These are phyloP conservation scores for Melierax canorus DNA, from an alignment of 2,113 vertebrate species.

Conservation along the genomic window DNA sequence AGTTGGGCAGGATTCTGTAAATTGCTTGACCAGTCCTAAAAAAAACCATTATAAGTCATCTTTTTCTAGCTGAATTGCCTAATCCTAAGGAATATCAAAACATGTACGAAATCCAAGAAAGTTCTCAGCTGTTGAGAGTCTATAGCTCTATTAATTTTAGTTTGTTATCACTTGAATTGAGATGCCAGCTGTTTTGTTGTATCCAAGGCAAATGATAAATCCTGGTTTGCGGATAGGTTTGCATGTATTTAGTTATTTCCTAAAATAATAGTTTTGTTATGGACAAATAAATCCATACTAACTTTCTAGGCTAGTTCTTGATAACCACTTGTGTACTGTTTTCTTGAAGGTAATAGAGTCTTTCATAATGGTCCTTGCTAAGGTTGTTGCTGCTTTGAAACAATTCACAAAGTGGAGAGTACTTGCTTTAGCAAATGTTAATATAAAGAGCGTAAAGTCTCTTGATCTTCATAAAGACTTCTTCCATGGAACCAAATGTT, in stretches of 20 bases:
- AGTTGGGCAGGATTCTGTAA: not conserved
- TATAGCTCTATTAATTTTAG: not conserved
- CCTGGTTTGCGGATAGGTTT: not conserved
- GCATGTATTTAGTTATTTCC: not conserved
- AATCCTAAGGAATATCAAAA: not conserved
- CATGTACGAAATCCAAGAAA: not conserved
- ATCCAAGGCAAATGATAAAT: not conserved
- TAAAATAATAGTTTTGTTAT: not conserved
- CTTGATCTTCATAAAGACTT: not conserved
- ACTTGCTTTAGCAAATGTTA: not conserved
- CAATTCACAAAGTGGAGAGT: not conserved
- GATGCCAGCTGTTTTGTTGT: not conserved
- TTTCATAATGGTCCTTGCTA: not conserved
- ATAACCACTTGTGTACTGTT: not conserved
- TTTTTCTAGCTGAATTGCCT: not conserved
- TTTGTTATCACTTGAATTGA: not conserved
- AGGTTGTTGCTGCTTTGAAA: not conserved
- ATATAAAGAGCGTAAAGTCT: not conserved
- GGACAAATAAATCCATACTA: not conserved
- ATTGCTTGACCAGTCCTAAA: not conserved
- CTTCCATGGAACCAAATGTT: not conserved
- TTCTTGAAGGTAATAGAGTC: not conserved
- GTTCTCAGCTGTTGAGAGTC: not conserved
- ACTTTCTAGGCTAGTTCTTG: rapidly evolving
- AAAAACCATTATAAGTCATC: not conserved